phyloP scores from a whole-genome alignment of 1,140 invertebrate species.

The Drosophila pseudoananassae region DNA sequence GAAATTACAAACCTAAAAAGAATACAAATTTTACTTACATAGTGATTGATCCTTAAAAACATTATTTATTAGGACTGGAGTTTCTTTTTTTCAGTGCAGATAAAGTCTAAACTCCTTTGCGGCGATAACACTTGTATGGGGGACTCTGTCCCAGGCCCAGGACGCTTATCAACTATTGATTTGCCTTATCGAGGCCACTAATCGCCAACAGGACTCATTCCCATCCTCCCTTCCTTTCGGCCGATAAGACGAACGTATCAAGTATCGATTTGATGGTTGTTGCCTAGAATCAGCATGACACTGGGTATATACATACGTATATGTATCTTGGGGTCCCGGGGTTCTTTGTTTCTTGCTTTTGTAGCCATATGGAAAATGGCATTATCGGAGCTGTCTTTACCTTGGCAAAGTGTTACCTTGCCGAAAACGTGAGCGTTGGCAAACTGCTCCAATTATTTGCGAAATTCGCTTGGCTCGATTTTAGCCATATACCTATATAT shows the following conservation, averaged over 20 bases:
- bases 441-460: constrained; percentile 75
- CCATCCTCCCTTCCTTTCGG: constrained; percentile 12
- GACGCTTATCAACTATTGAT: constrained; percentile 50
- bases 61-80: neutral
- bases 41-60: neutral
- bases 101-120: constrained; percentile 12
- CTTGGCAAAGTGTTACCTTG: constrained; percentile 63
- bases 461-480: constrained; percentile 40
- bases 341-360: neutral
- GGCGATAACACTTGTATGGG: constrained; percentile 14
- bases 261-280: constrained; percentile 20
- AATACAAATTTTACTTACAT: neutral
- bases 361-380: constrained; percentile 6
- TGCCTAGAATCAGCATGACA: constrained; percentile 12
- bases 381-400: constrained; percentile 20
- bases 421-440: constrained; percentile 58
- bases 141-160: constrained; percentile 14
- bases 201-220: constrained; percentile 51
- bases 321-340: neutral
- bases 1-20: no score
- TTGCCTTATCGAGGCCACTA: constrained; percentile 41
- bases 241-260: constrained; percentile 31
- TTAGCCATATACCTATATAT: constrained; percentile 17
- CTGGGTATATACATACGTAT: neutral
- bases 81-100: constrained; percentile 22